Base-by-base conservation (phyloP, 92 coral and sea anemone genomes). In the Ricordea florida region DNA sequence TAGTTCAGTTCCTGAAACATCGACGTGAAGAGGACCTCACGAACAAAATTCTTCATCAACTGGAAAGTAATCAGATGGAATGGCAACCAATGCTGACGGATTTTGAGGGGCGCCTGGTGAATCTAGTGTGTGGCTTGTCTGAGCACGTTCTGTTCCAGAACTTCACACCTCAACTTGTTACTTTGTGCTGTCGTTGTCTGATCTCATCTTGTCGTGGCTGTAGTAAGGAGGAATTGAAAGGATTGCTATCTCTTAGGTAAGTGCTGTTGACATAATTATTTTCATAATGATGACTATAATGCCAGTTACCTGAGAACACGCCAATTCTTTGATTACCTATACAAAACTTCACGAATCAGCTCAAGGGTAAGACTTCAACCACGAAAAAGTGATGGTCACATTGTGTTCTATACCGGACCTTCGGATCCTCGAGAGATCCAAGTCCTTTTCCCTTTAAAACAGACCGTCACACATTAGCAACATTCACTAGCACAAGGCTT, bases 21-120 rank as follows among this genome's bases (percentile, higher is more conserved):
- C n/a, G n/a, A 20, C 31, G 70, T 14, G 57, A 61, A 0, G 84
- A 81, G 16, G 93, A 91, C 42, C 23, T 83, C 20, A 57, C 63
- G 69, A 70, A 80, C 4, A 33, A 40, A 8, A 76, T 83, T 65
- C 62, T 74, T 17, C 30, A 56, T 15, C 63, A 57, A 49, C 73
- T 59, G 9, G 83, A 80, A 16, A 40, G 68, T 31, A 57, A 56
- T 66, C 61, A 60, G 9, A 33, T 46, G 44, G 45, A 59, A 32
- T 91, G 91, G 88, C 51, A 68, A 34, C 81, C 93, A 40, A 71
- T 87, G 52, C 41, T 62, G 42, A 66, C 96, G 17, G 64, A 34
- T 22, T 93, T 93, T 62, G 98, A 93, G 69, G 35, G 46, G 20
- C 80, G 87, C 28, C 73, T 90, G 27, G 6, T 79, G 26, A 79